Evolutionary conservation across 2,797 vertebrate genomes (phyloP), one percentile per base, ranked within the genome.

Genomic region (Kryptopterus vitreolus): DNA sequence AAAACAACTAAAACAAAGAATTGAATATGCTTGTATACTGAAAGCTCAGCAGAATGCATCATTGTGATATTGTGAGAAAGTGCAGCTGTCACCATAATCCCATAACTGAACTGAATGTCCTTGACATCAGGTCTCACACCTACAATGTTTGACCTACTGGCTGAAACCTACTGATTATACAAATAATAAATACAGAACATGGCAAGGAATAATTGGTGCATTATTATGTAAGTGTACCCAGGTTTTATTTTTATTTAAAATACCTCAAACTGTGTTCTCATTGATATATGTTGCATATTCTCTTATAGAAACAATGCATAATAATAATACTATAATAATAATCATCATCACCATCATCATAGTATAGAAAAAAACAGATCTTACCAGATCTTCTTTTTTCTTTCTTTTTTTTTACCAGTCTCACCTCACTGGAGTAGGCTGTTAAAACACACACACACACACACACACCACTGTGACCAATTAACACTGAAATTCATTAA

Each of bases 351-450:
- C 9, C 5, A 38, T 52, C 16, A 52, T 16, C 16, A 52, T 16
- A 52, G 6, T 16, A 52, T 0, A 13, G 18, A 52, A 63, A 63
- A 38, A 46, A 31, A 63, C 48, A 66, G 73, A 78, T 82, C 76
- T 77, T 79, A 79, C 85, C 85, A 77, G 68, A 81, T 70, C 22
- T 20, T 57, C 31, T 31, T 76, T n/a, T 38, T 38, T 38, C 9
- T 38, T n/a, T n/a, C n/a, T n/a, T n/a, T 62, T 26, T 55, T 68
- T 31, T 63, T 33, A 22, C 52, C 74, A 75, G 76, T 87, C 80
- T 65, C 79, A 77, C 57, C 68, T 31, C 69, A 87, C 73, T 81
- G 81, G 83, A 76, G 43, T 20, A 75, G 35, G 50, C 24, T 90
- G 87, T 86, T 83, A 73, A 82, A 53, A 24, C 53, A 57, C 22